Conservation (phyloP, 2,113 vertebrate species). For the Glaucomys volans region DNA sequence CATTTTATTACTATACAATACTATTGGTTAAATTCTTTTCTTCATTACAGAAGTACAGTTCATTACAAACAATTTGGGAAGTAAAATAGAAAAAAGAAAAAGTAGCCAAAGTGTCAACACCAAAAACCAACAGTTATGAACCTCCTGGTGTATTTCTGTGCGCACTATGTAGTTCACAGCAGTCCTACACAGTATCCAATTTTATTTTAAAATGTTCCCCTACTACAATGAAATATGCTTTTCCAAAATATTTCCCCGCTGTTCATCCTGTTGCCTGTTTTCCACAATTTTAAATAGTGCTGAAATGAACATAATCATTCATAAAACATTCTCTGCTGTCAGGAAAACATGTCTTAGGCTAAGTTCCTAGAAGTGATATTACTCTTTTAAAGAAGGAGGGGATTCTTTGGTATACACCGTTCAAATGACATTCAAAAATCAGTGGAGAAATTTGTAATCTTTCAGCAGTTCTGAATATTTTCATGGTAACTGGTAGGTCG, state of each 20-base stretch:
- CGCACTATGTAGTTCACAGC: neutral
- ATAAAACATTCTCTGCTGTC: conserved; percentile 37
- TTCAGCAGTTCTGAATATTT: neutral
- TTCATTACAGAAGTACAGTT: conserved; percentile 11
- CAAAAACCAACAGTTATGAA: neutral
- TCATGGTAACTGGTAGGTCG: neutral
- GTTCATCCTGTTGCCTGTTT: conserved; percentile 2
- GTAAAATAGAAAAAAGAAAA: neutral
- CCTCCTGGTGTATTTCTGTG: neutral
- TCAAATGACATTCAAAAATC: neutral
- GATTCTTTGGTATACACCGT: neutral
- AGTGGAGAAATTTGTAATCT: neutral
- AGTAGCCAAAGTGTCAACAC: neutral
- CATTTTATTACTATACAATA: neutral
- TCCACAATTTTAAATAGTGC: conserved; percentile 56
- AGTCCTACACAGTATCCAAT: neutral
- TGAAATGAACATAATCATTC: conserved; percentile 59
- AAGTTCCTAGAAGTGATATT: conserved; percentile 46
- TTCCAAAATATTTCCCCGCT: conserved; percentile 52
- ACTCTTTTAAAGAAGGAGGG: neutral
- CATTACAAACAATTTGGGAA: conserved; percentile 22
- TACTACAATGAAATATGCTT: neutral
- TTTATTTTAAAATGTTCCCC: conserved; percentile 14
- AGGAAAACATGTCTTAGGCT: conserved; percentile 49
- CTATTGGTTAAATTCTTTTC: neutral